Percentiles rank a stretch among this genome's conserved stretches.
phyloP scores from a whole-genome alignment of 2,113 vertebrate genomes.

The Nematolebias whitei region DNA sequence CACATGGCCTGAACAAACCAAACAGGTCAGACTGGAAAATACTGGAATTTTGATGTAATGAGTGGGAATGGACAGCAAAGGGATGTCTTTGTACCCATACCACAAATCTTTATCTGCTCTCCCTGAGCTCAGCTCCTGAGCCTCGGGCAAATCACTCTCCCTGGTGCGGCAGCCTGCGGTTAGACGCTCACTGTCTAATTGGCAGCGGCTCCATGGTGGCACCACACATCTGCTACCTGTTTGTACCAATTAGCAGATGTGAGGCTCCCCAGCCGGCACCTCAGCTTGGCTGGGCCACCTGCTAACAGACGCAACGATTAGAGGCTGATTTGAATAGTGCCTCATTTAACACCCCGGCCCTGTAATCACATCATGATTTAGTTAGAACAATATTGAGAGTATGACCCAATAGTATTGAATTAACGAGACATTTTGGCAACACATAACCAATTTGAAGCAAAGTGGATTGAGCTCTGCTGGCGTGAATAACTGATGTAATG shows the following conservation, averaged over 20 bases:
- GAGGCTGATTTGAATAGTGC: constrained; percentile 87
- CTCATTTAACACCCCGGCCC: constrained; percentile 86
- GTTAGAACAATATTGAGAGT: constrained; percentile 49
- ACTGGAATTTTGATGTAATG: constrained; percentile 14
- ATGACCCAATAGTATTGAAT: constrained; percentile 44
- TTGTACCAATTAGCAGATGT: constrained; percentile 84
- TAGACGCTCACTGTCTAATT: constrained; percentile 74
- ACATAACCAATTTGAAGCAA: constrained; percentile 35
- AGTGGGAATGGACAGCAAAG: constrained; percentile 2
- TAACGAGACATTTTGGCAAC: constrained; percentile 41
- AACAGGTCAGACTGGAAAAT: constrained; percentile 47
- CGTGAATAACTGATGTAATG: constrained; percentile 16
- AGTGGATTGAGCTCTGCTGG: constrained; percentile 35
- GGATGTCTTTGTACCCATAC: constrained; percentile 30
- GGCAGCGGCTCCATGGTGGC: constrained; percentile 70
- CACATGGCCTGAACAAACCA: constrained; percentile 24
- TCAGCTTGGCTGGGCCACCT: constrained; percentile 77
- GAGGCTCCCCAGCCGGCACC: constrained; percentile 79
- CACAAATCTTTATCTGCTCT: constrained; percentile 32
- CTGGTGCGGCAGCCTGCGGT: constrained; percentile 52
- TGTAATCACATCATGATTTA: constrained; percentile 85
- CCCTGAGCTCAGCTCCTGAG: constrained; percentile 43
- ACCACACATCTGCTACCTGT: constrained; percentile 83
- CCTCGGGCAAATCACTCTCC: constrained; percentile 43
- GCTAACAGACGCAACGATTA: constrained; percentile 91